These are phyloP conservation scores for Crocidura indochinensis DNA, from an alignment of 2,797 vertebrate genomes.

Conservation along the genomic window DNA sequence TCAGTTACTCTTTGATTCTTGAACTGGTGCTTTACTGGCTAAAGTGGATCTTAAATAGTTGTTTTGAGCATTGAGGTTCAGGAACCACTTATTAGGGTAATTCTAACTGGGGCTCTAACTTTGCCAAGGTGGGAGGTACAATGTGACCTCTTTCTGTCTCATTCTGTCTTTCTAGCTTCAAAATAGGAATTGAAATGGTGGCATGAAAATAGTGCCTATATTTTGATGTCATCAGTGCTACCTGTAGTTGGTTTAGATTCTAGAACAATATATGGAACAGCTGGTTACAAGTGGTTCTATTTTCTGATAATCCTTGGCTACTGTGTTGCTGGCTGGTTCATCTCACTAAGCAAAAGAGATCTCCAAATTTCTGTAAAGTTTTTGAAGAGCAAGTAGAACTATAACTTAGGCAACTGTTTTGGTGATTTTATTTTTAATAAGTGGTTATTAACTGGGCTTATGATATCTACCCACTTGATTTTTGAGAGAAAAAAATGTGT, in stretches of 20 bases:
- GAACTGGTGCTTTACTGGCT: conserved; percentile 49
- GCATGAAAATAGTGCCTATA: conserved; percentile 53
- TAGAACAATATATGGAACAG: conserved; percentile 64
- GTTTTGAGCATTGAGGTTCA: conserved; percentile 59
- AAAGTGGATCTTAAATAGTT: conserved; percentile 17
- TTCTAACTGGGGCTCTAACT: conserved; percentile 68
- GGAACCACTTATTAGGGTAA: conserved; percentile 55
- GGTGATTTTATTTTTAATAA: conserved; percentile 59
- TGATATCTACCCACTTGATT: not conserved
- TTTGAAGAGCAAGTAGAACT: conserved; percentile 52
- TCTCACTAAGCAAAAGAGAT: conserved; percentile 1
- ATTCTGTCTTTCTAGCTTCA: conserved; percentile 52
- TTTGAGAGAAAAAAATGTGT: conserved; percentile 55
- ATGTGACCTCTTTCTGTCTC: conserved; percentile 59
- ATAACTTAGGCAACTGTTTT: not conserved
- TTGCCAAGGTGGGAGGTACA: conserved; percentile 53
- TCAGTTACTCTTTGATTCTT: conserved; percentile 45
- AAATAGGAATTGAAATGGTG: conserved; percentile 54
- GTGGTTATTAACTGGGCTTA: not conserved
- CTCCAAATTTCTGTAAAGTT: not conserved
- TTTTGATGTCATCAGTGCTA: conserved; percentile 51
- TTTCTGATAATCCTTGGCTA: conserved; percentile 16
- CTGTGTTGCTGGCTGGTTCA: not conserved
- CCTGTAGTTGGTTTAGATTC: conserved; percentile 46
- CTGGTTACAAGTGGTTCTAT: conserved; percentile 76